Evolutionary conservation across 2,888 invertebrate species (phyloP).

Genomic region (Odontothrips loti): DNA sequence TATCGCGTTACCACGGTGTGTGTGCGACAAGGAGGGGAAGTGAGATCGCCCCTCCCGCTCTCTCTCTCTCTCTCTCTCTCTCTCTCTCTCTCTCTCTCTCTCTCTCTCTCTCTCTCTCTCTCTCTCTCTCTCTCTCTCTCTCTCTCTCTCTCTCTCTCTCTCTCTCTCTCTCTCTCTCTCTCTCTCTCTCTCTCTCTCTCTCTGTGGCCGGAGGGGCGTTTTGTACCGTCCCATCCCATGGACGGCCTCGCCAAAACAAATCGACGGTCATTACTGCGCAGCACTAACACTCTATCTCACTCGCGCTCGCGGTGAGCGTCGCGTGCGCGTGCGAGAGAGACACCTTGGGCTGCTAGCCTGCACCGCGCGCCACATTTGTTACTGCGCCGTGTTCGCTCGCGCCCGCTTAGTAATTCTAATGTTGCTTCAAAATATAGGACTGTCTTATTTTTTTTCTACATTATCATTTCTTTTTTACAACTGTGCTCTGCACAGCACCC

Average conservation of each 20-base stretch:
- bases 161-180: too few relatives aligned
- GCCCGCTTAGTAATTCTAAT: neutral
- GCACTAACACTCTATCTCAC: too few relatives aligned
- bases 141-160: too few relatives aligned
- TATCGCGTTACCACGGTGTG: too few relatives aligned
- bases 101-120: too few relatives aligned
- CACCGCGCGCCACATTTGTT: neutral
- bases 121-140: too few relatives aligned
- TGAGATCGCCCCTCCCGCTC: too few relatives aligned
- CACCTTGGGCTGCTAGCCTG: neutral
- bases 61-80: too few relatives aligned
- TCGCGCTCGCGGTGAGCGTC: neutral
- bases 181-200: too few relatives aligned
- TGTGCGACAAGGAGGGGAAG: too few relatives aligned
- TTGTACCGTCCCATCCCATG: neutral
- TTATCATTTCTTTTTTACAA: neutral
- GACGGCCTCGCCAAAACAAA: neutral
- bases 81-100: too few relatives aligned
- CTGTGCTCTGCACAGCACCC: neutral
- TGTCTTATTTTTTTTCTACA: neutral
- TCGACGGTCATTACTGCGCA: neutral
- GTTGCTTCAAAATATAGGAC: neutral
- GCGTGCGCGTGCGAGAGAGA: neutral
- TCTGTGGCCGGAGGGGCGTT: too few relatives aligned
- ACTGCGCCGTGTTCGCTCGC: neutral